phyloP scores from a whole-genome alignment of 2,888 invertebrate species.

The Cetonia aurata region DNA sequence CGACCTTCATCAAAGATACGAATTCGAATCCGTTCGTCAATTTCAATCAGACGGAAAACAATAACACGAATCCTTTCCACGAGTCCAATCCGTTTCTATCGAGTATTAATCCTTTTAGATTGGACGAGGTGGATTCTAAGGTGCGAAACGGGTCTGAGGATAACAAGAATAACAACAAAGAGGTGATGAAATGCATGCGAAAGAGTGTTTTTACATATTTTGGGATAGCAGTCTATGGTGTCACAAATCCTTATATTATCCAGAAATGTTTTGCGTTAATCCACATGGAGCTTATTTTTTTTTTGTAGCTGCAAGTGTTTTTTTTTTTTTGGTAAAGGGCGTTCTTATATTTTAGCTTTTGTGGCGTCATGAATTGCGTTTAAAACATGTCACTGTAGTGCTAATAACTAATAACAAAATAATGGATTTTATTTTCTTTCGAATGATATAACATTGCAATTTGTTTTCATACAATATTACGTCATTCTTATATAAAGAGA shows the following conservation, averaged over 20 bases:
- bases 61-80: slow-evolving; percentile 67
- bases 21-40: slow-evolving; percentile 61
- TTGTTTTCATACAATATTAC: too few relatives aligned
- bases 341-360: slow-evolving; percentile 45
- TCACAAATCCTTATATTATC: too few relatives aligned
- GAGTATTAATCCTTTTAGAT: slow-evolving; percentile 62
- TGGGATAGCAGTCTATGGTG: background rate
- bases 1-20: slow-evolving; percentile 32
- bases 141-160: slow-evolving; percentile 50
- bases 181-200: slow-evolving; percentile 43
- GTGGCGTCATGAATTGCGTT: slow-evolving; percentile 20
- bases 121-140: slow-evolving; percentile 60
- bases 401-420: background rate
- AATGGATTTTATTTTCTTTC: too few relatives aligned
- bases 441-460: too few relatives aligned
- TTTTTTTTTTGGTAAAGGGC: slow-evolving; percentile 39
- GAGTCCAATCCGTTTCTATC: slow-evolving; percentile 66
- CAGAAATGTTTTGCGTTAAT: too few relatives aligned
- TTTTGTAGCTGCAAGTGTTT: too few relatives aligned
- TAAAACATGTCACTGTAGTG: slow-evolving; percentile 8
- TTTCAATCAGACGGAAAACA: slow-evolving; percentile 53
- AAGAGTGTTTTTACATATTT: background rate
- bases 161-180: slow-evolving; percentile 42
- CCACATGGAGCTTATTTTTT: too few relatives aligned
- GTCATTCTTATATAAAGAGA: too few relatives aligned